These are phyloP conservation scores for Drosophila equinoxialis DNA, from an alignment of 1,140 invertebrate species.

Conservation along the genomic window DNA sequence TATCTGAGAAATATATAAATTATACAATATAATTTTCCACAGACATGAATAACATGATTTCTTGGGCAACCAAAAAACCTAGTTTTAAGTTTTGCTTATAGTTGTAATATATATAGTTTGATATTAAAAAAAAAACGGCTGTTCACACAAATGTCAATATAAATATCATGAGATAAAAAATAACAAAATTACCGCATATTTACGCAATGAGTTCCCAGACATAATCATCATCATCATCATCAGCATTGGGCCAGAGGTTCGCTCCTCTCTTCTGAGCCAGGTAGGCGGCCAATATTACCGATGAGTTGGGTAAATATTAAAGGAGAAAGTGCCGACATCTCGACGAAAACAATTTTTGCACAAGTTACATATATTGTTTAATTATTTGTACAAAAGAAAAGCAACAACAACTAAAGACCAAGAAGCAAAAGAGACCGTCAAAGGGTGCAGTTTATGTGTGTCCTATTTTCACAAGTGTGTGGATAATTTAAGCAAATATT, in stretches of 20 bases:
- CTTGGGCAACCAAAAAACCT: not conserved
- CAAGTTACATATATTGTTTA: constrained; percentile 63
- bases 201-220: constrained; percentile 56
- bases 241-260: not conserved
- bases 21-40: not conserved
- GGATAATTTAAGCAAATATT: constrained; percentile 60
- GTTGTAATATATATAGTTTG: constrained; percentile 1
- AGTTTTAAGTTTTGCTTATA: constrained; percentile 5
- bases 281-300: constrained; percentile 44
- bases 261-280: constrained; percentile 27
- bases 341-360: constrained; percentile 55
- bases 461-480: constrained; percentile 55
- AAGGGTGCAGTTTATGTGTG: constrained; percentile 46
- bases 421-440: constrained; percentile 48
- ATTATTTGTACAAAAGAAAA: constrained; percentile 51
- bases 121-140: constrained; percentile 7
- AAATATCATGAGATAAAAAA: constrained; percentile 37
- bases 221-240: constrained; percentile 22
- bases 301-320: constrained; percentile 67
- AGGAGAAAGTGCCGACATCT: constrained; percentile 57
- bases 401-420: not conserved
- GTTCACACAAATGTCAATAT: constrained; percentile 46
- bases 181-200: constrained; percentile 55
- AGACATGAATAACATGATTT: constrained; percentile 6
- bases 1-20: not conserved